A percentile compares a stretch with the other conserved stretches of the same genome.
Conservation (phyloP, 2,888 invertebrate genomes). For the Chesias legatella region DNA sequence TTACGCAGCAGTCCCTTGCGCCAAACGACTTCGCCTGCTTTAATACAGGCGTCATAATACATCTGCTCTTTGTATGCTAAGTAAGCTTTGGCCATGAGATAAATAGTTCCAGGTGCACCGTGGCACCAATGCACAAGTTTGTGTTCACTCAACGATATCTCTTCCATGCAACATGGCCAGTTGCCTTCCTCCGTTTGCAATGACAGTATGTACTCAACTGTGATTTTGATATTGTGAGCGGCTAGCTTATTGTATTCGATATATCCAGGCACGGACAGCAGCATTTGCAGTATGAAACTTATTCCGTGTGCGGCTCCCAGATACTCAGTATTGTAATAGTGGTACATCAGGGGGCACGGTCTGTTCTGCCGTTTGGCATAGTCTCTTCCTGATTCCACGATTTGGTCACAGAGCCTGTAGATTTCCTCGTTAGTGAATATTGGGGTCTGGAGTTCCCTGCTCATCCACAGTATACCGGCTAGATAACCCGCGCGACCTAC, state of each 20-base stretch:
- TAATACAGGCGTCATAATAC: slow-evolving; percentile 84
- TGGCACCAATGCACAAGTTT: slow-evolving; percentile 95
- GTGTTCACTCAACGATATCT: slow-evolving; percentile 81
- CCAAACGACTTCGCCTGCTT: slow-evolving; percentile 90
- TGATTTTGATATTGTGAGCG: slow-evolving; percentile 80
- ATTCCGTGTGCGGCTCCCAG: slow-evolving; percentile 84
- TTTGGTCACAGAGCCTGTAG: slow-evolving; percentile 83
- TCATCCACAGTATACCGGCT: slow-evolving; percentile 87
- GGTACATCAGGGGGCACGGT: slow-evolving; percentile 87
- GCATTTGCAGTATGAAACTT: slow-evolving; percentile 81
- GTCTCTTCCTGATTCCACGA: slow-evolving; percentile 85
- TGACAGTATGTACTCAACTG: slow-evolving; percentile 84
- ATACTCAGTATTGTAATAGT: slow-evolving; percentile 87
- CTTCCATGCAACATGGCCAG: slow-evolving; percentile 88
- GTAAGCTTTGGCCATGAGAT: slow-evolving; percentile 90
- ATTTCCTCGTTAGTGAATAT: slow-evolving; percentile 71
- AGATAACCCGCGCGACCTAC: slow-evolving; percentile 92
- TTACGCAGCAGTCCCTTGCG: slow-evolving; percentile 89
- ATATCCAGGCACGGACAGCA: slow-evolving; percentile 72
- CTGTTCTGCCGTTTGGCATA: slow-evolving; percentile 82
- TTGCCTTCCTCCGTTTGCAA: slow-evolving; percentile 87
- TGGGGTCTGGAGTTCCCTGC: slow-evolving; percentile 71
- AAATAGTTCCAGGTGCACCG: slow-evolving; percentile 91
- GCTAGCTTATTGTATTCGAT: slow-evolving; percentile 73
- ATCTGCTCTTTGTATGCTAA: slow-evolving; percentile 85